Percentiles rank a stretch among this genome's conserved stretches.
These are phyloP conservation scores for Brachionus koreanus DNA, from an alignment of 1,140 invertebrate genomes.

Conservation along the genomic window DNA sequence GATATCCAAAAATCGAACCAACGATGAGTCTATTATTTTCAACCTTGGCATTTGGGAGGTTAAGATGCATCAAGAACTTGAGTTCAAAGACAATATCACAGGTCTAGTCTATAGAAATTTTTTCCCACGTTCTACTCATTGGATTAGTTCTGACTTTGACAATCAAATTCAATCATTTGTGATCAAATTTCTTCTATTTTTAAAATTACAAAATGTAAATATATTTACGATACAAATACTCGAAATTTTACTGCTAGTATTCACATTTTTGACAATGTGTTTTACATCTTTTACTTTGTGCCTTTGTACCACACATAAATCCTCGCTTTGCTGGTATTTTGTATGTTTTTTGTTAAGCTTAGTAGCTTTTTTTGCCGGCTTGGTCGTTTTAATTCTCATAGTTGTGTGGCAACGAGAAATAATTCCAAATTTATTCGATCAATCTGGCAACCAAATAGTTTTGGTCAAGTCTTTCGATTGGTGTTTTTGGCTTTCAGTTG, in stretches of 20 bases:
- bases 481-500: constrained; percentile 40
- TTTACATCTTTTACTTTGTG: constrained; percentile 43
- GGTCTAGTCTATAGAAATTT: not conserved
- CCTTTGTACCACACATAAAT: constrained; percentile 27
- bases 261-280: constrained; percentile 34
- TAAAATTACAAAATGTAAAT: constrained; percentile 14
- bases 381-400: not conserved
- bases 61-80: constrained; percentile 29
- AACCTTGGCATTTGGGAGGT: constrained; percentile 42
- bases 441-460: not conserved
- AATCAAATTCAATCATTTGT: constrained; percentile 38
- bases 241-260: constrained; percentile 33
- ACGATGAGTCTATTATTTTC: not conserved
- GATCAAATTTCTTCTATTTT: constrained; percentile 16
- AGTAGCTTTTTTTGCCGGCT: not conserved
- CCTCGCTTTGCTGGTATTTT: constrained; percentile 34
- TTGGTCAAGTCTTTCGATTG: not conserved
- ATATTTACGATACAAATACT: constrained; percentile 36
- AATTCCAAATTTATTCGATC: not conserved
- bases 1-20: not conserved
- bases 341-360: constrained; percentile 36
- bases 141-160: constrained; percentile 20
- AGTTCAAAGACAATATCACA: not conserved
- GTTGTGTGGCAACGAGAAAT: not conserved
- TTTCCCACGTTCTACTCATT: constrained; percentile 1